Conservation (phyloP, 92 coral and sea anemone genomes). For the Zoanthus gigantus region DNA sequence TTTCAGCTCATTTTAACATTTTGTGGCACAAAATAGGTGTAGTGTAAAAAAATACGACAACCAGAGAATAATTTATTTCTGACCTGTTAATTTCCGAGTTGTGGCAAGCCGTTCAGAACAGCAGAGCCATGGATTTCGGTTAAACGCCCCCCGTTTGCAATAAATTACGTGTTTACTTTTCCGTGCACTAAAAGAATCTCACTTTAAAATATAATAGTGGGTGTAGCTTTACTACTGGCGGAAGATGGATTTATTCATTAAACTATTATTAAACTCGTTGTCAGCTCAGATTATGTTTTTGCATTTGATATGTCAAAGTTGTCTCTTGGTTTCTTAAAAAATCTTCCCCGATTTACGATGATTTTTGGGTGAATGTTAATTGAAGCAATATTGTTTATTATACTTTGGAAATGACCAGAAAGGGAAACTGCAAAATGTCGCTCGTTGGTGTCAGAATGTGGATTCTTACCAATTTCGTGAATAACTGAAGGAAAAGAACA, state of each 20-base stretch:
- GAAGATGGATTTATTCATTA: neutral
- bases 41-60: neutral
- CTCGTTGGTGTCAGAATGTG: neutral
- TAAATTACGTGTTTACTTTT: conserved; percentile 40
- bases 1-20: conserved; percentile 1
- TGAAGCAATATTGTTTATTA: conserved; percentile 25
- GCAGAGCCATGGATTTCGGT: conserved; percentile 8
- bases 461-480: neutral
- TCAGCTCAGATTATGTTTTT: neutral
- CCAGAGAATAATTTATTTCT: neutral
- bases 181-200: conserved; percentile 3
- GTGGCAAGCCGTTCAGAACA: neutral
- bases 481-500: conserved; percentile 4
- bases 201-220: neutral
- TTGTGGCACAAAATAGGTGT: neutral
- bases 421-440: conserved; percentile 11
- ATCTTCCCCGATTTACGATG: conserved; percentile 6
- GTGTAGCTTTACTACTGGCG: conserved; percentile 12
- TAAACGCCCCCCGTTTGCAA: conserved; percentile 42
- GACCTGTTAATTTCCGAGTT: neutral
- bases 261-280: neutral
- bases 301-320: conserved; percentile 21
- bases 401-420: conserved; percentile 34
- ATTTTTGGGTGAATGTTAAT: conserved; percentile 21
- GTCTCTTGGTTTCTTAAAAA: neutral